These are phyloP conservation scores for Cosmorhoe ocellata DNA, from an alignment of 2,888 invertebrate genomes.

Conservation along the genomic window DNA sequence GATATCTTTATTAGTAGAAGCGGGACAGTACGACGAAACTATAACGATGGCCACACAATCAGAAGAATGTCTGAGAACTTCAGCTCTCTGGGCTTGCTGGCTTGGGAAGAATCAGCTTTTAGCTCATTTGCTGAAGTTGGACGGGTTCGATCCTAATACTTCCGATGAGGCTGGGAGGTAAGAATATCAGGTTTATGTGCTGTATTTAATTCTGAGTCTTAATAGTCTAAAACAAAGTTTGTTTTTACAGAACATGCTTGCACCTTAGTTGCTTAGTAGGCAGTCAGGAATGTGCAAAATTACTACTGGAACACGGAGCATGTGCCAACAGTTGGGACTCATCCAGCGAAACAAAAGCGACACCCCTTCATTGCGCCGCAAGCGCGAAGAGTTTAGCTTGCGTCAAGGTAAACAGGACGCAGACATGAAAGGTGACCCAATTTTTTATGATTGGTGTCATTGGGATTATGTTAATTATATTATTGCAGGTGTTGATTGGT, in stretches of 20 bases:
- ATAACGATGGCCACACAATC: conserved; percentile 54
- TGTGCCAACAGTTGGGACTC: conserved; percentile 88
- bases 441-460: neutral
- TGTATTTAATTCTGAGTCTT: too few species aligned
- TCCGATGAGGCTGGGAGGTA: conserved; percentile 87
- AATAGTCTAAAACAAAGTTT: neutral
- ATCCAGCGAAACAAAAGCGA: conserved; percentile 84
- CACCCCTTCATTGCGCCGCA: conserved; percentile 90
- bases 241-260: conserved; percentile 72
- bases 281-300: conserved; percentile 86
- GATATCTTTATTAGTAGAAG: conserved; percentile 61
- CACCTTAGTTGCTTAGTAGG: conserved; percentile 92
- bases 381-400: conserved; percentile 84
- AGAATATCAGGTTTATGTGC: neutral
- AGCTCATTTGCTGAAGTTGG: conserved; percentile 76
- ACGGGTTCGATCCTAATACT: conserved; percentile 83
- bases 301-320: conserved; percentile 86
- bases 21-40: conserved; percentile 70
- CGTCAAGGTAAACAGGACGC: conserved; percentile 75
- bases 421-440: conserved; percentile 43
- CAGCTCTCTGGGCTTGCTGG: conserved; percentile 84
- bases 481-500: conserved; percentile 83
- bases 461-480: conserved; percentile 38
- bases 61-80: conserved; percentile 71
- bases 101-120: conserved; percentile 81